Conservation (phyloP, 2,113 vertebrate species). For the Arothron firmamentum region DNA sequence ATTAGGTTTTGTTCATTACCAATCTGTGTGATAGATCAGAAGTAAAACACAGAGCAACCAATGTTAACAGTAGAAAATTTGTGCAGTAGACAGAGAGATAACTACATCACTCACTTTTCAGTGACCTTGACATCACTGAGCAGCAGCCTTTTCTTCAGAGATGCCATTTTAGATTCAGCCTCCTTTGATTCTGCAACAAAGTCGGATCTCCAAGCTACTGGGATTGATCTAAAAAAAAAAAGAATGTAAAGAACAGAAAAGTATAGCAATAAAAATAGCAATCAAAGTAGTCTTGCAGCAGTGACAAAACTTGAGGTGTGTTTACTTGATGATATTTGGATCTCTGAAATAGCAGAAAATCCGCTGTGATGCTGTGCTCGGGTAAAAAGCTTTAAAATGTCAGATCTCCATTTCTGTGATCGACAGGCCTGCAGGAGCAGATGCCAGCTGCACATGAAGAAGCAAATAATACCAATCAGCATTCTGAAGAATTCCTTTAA, state of each 20-base stretch:
- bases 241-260: neutral
- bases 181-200: conserved; percentile 82
- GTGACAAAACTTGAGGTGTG: neutral
- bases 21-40: too few species aligned
- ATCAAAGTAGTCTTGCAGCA: neutral
- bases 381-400: conserved; percentile 77
- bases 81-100: accelerated
- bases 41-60: too few species aligned
- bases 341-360: conserved; percentile 83
- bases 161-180: conserved; percentile 67
- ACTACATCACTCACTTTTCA: conserved; percentile 59
- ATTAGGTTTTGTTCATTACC: too few species aligned
- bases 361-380: conserved; percentile 45
- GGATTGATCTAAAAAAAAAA: conserved; percentile 76
- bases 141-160: conserved; percentile 73
- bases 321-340: conserved; percentile 67
- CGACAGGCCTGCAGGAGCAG: conserved; percentile 76
- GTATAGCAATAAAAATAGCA: neutral
- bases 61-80: neutral
- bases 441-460: conserved; percentile 65
- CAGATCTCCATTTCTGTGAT: conserved; percentile 86
- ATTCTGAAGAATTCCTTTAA: neutral
- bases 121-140: conserved; percentile 59
- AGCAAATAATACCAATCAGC: neutral
- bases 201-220: conserved; percentile 79